A percentile compares a stretch with the other conserved stretches of the same genome.
phyloP scores from a whole-genome alignment of 2,797 vertebrate genomes.

The Galago senegalensis region DNA sequence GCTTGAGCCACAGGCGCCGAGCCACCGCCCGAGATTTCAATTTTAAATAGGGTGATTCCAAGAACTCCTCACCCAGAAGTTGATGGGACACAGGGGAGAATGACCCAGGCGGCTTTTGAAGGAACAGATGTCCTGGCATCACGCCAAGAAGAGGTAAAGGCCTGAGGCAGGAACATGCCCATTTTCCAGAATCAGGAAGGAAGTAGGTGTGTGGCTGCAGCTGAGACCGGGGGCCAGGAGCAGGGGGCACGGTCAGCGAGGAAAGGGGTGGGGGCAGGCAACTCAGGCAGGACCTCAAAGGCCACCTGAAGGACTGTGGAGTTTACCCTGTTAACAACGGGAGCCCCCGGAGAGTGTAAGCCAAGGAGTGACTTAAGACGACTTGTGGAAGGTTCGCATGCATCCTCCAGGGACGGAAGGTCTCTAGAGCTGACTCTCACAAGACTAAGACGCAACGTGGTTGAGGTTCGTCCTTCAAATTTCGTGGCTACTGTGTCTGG shows the following conservation, averaged over 20 bases:
- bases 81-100: neutral
- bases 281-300: neutral
- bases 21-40: too few relatives aligned
- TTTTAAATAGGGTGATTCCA: neutral
- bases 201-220: neutral
- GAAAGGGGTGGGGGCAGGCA: neutral
- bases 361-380: neutral
- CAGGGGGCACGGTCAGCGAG: neutral
- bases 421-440: neutral
- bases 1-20: too few relatives aligned
- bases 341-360: neutral
- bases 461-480: neutral
- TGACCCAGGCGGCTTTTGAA: neutral
- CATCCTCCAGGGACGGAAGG: neutral
- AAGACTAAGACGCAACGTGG: neutral
- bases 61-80: neutral
- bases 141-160: neutral
- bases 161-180: neutral
- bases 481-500: neutral
- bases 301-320: neutral
- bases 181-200: neutral
- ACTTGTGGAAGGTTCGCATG: too few relatives aligned
- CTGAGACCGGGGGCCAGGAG: neutral
- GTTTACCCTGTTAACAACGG: neutral
- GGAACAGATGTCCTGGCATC: neutral